Evolutionary conservation across 2,888 invertebrate species (phyloP), one percentile per base, ranked within the genome.

Genomic region (Tiphia femorata): DNA sequence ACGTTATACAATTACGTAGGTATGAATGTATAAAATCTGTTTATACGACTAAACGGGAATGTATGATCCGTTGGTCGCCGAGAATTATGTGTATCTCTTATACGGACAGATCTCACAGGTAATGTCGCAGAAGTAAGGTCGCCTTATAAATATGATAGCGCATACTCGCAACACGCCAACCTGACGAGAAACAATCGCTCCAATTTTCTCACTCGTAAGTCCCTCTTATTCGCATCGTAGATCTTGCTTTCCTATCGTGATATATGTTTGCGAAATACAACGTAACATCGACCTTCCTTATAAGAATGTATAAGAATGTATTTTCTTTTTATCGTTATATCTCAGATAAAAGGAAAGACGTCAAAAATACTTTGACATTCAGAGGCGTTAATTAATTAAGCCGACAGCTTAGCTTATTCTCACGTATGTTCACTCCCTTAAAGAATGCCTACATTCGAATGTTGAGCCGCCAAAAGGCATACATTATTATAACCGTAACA

Each of bases 11-110:
- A 74, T 78, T 79, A 79, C 70, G 75, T 75, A 76, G 72, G 76
- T 82, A 83, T 78, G 82, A 83, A 83, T 83, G 82, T 83, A 83
- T 82, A 83, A 83, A 83, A 83, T 77, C 73, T 80, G 57, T 51
- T 73, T 68, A 77, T 78, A 78, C 70, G 73, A 70, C 77, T 78
- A 76, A 75, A 73, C 67, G 70, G 68, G 70, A 72, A 74, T 74
- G 74, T 71, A 71, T 68, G 70, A 67, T 68, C 67, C 64, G 70
- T 68, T 68, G 57, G 56, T 69, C 65, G 52, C 49, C 41, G 40
- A 54, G 47, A 43, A 51, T 44, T 46, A 20, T 33, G 27, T 14
- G 25, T 33, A 27, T n/a, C 25, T 51, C 23, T 47, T 37, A 42
- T 47, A 35, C 58, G 43, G 23, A n/a, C n/a, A n/a, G n/a, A 33